A percentile compares a stretch with the other conserved stretches of the same genome.
phyloP scores from a whole-genome alignment of 2,113 vertebrate species.

The Variabilichromis moorii region DNA sequence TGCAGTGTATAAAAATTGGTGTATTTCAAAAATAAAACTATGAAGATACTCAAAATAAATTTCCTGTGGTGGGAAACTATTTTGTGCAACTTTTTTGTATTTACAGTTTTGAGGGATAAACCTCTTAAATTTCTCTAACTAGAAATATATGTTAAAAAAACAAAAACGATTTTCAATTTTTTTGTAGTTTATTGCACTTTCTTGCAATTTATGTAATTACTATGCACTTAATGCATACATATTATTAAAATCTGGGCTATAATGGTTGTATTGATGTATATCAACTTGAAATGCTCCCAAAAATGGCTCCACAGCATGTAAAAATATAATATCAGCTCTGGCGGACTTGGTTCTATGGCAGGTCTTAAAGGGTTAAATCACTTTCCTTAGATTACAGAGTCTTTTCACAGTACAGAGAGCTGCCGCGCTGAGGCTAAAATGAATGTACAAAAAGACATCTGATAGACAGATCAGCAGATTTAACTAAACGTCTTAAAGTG shows the following conservation, averaged over 20 bases:
- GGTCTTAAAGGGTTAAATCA: neutral
- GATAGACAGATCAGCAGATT: neutral
- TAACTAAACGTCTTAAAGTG: accelerated
- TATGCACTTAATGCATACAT: no score
- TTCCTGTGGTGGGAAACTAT: no score
- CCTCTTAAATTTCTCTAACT: no score
- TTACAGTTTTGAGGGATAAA: no score
- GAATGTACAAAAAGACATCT: neutral
- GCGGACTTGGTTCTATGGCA: accelerated
- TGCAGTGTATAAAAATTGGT: no score
- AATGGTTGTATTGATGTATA: no score
- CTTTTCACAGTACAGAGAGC: neutral
- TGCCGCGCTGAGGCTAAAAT: neutral
- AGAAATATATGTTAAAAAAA: no score
- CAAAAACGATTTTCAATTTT: accelerated
- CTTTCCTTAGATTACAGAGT: neutral
- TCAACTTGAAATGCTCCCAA: accelerated
- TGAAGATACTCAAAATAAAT: no score
- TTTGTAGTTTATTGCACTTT: no score
- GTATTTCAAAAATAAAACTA: no score
- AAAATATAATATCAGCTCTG: accelerated
- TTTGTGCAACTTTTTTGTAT: no score
- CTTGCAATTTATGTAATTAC: accelerated
- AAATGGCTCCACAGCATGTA: no score
- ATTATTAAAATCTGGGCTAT: accelerated